A percentile compares a stretch with the other conserved stretches of the same genome.
These are phyloP conservation scores for Cyprinella venusta DNA, from an alignment of 2,797 vertebrate genomes.

Conservation along the genomic window DNA sequence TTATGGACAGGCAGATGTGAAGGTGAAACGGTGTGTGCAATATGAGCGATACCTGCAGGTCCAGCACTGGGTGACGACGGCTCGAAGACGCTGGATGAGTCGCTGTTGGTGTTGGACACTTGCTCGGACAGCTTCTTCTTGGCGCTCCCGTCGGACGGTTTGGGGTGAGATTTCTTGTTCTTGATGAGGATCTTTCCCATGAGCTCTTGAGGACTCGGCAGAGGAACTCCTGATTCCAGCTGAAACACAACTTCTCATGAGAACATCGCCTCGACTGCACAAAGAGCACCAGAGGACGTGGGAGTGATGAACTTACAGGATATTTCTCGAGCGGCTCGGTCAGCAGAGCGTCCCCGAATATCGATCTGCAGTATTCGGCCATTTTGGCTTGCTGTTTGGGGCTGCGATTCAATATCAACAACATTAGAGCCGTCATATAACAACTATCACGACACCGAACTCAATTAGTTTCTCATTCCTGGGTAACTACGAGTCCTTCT, in stretches of 20 bases:
- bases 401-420: conserved; percentile 65
- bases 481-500: not conserved
- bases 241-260: conserved; percentile 59
- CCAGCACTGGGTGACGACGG: conserved; percentile 91
- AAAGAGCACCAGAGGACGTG: not conserved
- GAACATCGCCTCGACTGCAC: not conserved
- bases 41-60: conserved; percentile 71
- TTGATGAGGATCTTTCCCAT: conserved; percentile 98
- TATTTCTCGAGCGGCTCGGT: conserved; percentile 96
- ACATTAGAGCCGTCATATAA: not conserved
- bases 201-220: conserved; percentile 95
- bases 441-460: not conserved
- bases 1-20: too few species aligned
- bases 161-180: conserved; percentile 97
- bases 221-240: conserved; percentile 89
- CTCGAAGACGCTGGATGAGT: conserved; percentile 86
- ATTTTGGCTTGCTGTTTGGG: conserved; percentile 99
- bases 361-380: conserved; percentile 97
- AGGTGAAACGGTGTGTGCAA: not conserved
- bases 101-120: conserved; percentile 89
- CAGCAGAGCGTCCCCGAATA: conserved; percentile 93
- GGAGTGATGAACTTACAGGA: conserved; percentile 77
- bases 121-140: conserved; percentile 93
- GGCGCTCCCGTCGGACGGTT: conserved; percentile 84
- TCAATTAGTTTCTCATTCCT: not conserved